Base-by-base conservation (phyloP, 1,140 invertebrate species). In the Saccostrea glomerata region DNA sequence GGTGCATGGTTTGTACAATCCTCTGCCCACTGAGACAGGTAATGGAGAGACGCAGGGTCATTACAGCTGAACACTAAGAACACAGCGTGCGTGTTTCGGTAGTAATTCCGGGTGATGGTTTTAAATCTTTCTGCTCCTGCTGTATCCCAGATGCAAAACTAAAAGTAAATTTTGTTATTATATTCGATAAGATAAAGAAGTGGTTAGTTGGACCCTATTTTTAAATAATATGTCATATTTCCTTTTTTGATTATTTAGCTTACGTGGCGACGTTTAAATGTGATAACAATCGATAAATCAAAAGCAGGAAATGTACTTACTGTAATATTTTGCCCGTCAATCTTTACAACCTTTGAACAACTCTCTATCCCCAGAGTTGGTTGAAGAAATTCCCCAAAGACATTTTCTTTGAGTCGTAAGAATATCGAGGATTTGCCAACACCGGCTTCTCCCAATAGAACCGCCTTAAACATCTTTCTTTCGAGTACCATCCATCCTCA, bases 41-140 rank as follows among this genome's bases (percentile, higher is more conserved):
- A 96, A 95, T 98, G 97, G 95, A 99, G 98, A 20, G 98, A 98
- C 60, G 98, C 97, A 2, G 97, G 96, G 95, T 98, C 98, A 92
- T 98, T 97, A 87, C 98, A 94, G 23, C 97, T 97, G 95, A 90
- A 92, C 9, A 91, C 85, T 13, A 92, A 85, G 4, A 92, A 73
- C 13, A 87, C 88, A 0, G 90, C 91, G 82, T 92, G 90, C 23
- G 89, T 84, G 87, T 90, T 91, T 6, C 92, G 91, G 87, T 91
- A 93, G 89, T 92, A 93, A 82, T 92, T 92, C 9, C 89, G 55
- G 70, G 91, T 93, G 40, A 93, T 84, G 40, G 91, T 92, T 83
- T 91, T 87, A 85, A 91, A 93, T 70, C 90, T 84, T 58, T 92
- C 92, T 17, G 87, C 90, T 17, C 92, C 91, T 3, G 92, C 70